Base-by-base conservation (phyloP, 2,113 vertebrate species). In the Neodontobutis hainanensis region DNA sequence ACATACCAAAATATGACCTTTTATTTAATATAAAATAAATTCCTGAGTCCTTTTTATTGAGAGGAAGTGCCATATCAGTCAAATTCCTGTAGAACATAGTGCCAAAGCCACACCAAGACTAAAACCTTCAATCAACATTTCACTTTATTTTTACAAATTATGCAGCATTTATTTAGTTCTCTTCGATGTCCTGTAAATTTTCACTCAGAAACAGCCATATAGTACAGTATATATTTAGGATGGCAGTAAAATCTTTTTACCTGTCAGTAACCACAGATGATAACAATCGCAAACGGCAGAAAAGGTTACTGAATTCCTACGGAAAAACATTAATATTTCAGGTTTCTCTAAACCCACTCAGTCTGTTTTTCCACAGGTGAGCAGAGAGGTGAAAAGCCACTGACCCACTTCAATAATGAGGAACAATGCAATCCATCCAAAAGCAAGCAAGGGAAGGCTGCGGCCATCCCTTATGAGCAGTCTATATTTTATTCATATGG, bases 401-500 rank as follows among this genome's bases (percentile, higher is more conserved):
- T 82, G 84, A 85, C 81, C 83, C 68, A 65, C 50, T 87, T 84
- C 83, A 80, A 56, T 86, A 85, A 89, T 77, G 70, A 87, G 79
- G 70, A 78, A 43, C 75, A 77, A 67, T 73, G 77, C 82, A 64
- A 77, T 75, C 75, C 66, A 56, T 69, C 73, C 32, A 5, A 71
- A 68, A 71, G 65, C 55, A 35, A 65, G 68, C 7, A 3, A 48
- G 34, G 34, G 47, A 63, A 40, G 61, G 51, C 19, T 61, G 42
- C 36, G 61, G 60, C 77, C 35, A 44, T 81, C 58, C 46, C 68
- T 59, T 11, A 55, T 71, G 56, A 55, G 3, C 77, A 68, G 73
- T 65, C 36, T 78, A 80, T 88, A 81, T 84, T 88, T 88, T 86
- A 91, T 91, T 89, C 70, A 87, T 85, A 77, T 70, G 70, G 73